Evolutionary conservation across 2,888 invertebrate species (phyloP).

Genomic region (Melipona beecheii): DNA sequence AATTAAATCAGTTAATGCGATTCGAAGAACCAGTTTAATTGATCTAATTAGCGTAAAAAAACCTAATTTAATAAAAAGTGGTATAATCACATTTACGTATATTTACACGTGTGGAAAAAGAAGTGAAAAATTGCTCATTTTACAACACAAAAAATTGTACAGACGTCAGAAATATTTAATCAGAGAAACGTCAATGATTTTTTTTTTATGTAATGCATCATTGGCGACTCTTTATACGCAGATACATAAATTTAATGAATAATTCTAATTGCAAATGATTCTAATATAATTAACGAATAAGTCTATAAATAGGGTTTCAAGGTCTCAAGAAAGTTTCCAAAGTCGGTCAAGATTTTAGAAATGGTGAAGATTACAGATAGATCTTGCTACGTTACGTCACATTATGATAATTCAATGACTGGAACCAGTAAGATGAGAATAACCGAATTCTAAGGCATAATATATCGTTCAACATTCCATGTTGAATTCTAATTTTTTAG

Average conservation of each 20-base stretch:
- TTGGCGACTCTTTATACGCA: background rate
- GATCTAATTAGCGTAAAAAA: no score
- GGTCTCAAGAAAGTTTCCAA: background rate
- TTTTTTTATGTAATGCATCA: background rate
- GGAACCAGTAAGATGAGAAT: background rate
- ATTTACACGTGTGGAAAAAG: no score
- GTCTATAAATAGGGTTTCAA: background rate
- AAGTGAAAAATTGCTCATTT: no score
- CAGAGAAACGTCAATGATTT: slow-evolving; percentile 10
- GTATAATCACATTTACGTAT: no score
- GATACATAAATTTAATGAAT: background rate
- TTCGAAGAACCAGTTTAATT: no score
- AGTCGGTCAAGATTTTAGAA: background rate
- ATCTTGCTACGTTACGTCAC: background rate
- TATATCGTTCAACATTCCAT: background rate
- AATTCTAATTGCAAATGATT: slow-evolving; percentile 10
- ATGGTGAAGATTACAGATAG: fast-evolving
- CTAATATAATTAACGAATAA: background rate
- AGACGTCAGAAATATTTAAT: slow-evolving; percentile 21
- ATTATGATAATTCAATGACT: background rate
- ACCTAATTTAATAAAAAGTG: no score
- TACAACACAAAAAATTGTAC: background rate
- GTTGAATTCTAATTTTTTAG: background rate
- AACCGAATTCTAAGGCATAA: background rate
- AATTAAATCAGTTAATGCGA: no score